These are phyloP conservation scores for Hymenochirus boettgeri DNA, from an alignment of 2,113 vertebrate species.

Conservation along the genomic window DNA sequence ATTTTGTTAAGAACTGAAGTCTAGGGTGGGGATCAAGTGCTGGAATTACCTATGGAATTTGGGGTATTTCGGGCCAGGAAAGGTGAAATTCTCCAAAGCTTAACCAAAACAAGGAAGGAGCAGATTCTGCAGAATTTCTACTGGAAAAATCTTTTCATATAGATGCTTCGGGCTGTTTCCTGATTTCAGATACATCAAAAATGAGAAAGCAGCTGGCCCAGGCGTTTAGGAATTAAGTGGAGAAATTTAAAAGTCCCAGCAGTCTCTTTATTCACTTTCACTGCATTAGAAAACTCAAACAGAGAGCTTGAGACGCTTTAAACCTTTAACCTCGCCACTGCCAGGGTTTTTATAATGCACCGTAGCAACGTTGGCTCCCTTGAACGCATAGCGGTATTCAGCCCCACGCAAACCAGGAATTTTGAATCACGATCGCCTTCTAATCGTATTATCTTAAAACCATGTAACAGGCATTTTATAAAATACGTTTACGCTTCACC, in stretches of 20 bases:
- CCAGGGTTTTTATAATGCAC: background rate
- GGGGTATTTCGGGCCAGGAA: constrained; percentile 18
- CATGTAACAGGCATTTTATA: background rate
- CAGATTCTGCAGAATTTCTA: background rate
- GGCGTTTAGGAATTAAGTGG: constrained; percentile 20
- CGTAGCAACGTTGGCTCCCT: background rate
- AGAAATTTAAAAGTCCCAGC: constrained; percentile 17
- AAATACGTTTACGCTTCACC: background rate
- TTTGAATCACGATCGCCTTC: background rate
- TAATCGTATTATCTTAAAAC: background rate
- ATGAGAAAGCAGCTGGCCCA: constrained; percentile 17
- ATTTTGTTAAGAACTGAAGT: too few species aligned
- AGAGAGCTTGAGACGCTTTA: background rate
- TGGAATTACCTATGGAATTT: constrained; percentile 26
- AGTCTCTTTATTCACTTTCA: constrained; percentile 3
- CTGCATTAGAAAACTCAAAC: background rate
- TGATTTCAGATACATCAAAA: constrained; percentile 14
- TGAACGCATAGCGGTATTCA: background rate
- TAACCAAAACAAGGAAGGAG: background rate
- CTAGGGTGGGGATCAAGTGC: too few species aligned
- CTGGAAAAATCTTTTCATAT: constrained; percentile 6
- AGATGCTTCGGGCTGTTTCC: constrained; percentile 3
- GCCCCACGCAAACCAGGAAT: background rate
- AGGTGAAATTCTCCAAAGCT: background rate
- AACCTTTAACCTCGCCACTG: background rate